Evolutionary conservation across 2,888 invertebrate species (phyloP).

Genomic region (Beris morrisii): DNA sequence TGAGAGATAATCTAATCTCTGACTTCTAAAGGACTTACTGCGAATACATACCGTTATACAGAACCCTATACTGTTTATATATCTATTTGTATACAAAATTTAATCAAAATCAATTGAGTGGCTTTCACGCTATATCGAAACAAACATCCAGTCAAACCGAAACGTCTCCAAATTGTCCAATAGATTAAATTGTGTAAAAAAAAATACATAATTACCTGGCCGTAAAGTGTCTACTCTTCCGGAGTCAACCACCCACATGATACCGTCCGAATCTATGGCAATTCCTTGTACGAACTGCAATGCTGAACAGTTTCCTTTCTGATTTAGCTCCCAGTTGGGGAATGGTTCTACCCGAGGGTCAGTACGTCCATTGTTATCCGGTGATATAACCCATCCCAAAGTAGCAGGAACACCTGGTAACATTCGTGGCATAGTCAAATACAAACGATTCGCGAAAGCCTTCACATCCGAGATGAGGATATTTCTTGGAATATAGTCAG

Average conservation of each 20-base stretch:
- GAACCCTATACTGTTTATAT: too few relatives aligned
- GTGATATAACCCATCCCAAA: constrained; percentile 61
- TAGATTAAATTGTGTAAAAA: not conserved
- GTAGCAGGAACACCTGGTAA: constrained; percentile 72
- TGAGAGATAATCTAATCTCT: too few relatives aligned
- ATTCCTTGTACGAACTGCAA: constrained; percentile 76
- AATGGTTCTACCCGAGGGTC: constrained; percentile 66
- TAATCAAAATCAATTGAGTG: too few relatives aligned
- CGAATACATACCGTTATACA: too few relatives aligned
- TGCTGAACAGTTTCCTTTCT: constrained; percentile 66
- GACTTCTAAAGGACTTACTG: too few relatives aligned
- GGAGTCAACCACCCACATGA: constrained; percentile 71
- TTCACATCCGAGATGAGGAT: constrained; percentile 70
- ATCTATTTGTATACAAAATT: too few relatives aligned
- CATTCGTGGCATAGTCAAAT: constrained; percentile 70
- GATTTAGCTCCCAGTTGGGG: constrained; percentile 72
- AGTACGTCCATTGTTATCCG: constrained; percentile 55
- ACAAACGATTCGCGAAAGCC: constrained; percentile 67
- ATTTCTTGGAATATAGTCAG: constrained; percentile 67
- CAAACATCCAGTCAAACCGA: too few relatives aligned
- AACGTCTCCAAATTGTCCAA: too few relatives aligned
- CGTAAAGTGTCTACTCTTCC: constrained; percentile 67
- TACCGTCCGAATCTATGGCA: constrained; percentile 70
- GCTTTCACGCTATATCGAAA: too few relatives aligned
- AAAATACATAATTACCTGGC: constrained; percentile 43